Evolutionary conservation across 1,140 invertebrate species (phyloP), one percentile per base, ranked within the genome.

Genomic region (Zaprionus vittiger): DNA sequence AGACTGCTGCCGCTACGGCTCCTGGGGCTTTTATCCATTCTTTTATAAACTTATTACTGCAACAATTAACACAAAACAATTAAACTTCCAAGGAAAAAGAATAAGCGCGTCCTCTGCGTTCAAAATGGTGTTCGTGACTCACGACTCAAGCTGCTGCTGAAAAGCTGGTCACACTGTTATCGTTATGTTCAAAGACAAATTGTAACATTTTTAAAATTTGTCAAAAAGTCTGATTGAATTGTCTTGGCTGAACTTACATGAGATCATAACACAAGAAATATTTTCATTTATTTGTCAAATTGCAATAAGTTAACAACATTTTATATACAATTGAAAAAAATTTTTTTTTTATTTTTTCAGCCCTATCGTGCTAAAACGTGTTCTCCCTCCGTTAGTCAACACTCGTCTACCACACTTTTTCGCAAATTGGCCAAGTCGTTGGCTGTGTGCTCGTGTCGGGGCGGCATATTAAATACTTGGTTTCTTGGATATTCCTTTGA

Each of bases 91-190:
- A 41, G 22, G n/a, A 20, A 57, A 12, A 22, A 34, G n/a, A 83
- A 89, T 73, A 79, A 71, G 85, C 85, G 83, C 83, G 85, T 37
- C 72, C 49, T 52, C 65, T 55, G 49, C 57, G 74, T 87, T 66
- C 60, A 87, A 87, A 83, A 87, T 89, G 84, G 79, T 79, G 71
- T 17, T 81, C 55, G 41, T 62, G 67, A 57, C 24, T 71, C 60
- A 71, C 67, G 73, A 65, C 15, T 11, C 31, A 20, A 15, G 6
- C 7, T 15, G 11, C 4, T 44, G 5, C 31, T 34, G 28, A 12
- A 1, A 44, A 44, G 4, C 68, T 76, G 68, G 68, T 38, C 61
- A 76, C 73, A 72, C 56, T 60, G 38, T 14, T 76, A 44, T 55
- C 54, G 44, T 52, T 64, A 3, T 57, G 28, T 14, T 62, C 5